Conservation (phyloP, 1,140 invertebrate genomes). For the Campoletis sonorensis region DNA sequence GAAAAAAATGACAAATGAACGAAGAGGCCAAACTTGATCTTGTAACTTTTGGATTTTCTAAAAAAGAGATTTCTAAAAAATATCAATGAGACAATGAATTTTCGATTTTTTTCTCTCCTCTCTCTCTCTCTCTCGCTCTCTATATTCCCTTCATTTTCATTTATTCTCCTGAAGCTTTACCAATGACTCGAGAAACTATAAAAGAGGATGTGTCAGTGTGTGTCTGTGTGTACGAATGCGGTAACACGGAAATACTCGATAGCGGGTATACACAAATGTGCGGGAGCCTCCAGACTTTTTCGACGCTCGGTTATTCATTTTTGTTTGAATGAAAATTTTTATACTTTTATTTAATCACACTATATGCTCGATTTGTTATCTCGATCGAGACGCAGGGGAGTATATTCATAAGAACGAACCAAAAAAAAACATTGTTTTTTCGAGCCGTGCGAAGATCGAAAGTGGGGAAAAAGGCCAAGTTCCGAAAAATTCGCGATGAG, state of each 20-base stretch:
- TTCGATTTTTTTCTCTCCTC: no score
- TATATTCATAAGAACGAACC: neutral
- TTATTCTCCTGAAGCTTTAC: neutral
- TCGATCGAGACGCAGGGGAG: no score
- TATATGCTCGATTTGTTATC: no score
- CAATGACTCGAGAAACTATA: neutral
- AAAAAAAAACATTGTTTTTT: neutral
- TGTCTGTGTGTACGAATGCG: neutral
- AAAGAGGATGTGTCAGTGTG: neutral
- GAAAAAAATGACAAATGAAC: neutral
- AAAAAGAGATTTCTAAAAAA: no score
- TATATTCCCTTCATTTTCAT: neutral
- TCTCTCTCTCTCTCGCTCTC: no score
- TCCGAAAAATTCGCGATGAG: no score
- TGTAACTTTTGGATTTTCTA: no score
- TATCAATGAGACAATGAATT: no score
- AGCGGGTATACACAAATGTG: constrained; percentile 72
- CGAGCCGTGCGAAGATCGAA: no score
- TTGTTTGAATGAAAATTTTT: neutral
- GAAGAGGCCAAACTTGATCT: no score
- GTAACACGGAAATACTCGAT: constrained; percentile 55
- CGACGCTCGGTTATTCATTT: constrained; percentile 52
- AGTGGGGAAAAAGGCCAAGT: no score
- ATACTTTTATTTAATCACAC: no score
- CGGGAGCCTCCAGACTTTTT: constrained; percentile 68